phyloP scores from a whole-genome alignment of 2,113 vertebrate species.

The Abramis brama region DNA sequence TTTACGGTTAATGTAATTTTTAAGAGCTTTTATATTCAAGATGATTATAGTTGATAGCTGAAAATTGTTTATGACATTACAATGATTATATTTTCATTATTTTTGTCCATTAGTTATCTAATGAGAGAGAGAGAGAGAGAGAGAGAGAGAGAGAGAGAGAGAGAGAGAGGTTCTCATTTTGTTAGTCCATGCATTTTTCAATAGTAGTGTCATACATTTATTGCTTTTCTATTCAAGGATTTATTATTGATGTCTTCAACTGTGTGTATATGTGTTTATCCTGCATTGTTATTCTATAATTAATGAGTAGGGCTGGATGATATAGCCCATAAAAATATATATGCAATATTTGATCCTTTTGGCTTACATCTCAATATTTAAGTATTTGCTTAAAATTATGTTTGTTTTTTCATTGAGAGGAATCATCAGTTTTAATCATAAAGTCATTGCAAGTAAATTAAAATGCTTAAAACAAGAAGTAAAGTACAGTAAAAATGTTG shows the following conservation, averaged over 20 bases:
- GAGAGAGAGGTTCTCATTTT: conserved; percentile 27
- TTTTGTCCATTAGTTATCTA: not conserved
- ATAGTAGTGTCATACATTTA: not conserved
- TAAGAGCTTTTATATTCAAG: not conserved
- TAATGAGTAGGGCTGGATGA: not conserved
- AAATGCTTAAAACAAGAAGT: not conserved
- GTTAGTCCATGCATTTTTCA: conserved; percentile 31
- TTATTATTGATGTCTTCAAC: conserved; percentile 7
- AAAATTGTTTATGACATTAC: not conserved
- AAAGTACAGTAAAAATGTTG: not conserved
- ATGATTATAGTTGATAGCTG: not conserved
- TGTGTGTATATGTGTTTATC: conserved; percentile 4
- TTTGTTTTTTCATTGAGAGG: not conserved
- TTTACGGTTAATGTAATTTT: not conserved
- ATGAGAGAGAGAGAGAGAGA: too few relatives aligned
- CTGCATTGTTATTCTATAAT: not conserved
- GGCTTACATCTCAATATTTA: not conserved
- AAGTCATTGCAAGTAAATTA: not conserved
- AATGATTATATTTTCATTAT: not conserved
- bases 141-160: too few relatives aligned
- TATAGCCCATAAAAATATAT: not conserved
- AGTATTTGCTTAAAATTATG: not conserved
- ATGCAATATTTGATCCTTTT: not conserved
- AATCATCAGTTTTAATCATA: not conserved
- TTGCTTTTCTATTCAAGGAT: conserved; percentile 7